These are phyloP conservation scores for Adrianichthys oophorus DNA, from an alignment of 2,797 vertebrate genomes.

Conservation along the genomic window DNA sequence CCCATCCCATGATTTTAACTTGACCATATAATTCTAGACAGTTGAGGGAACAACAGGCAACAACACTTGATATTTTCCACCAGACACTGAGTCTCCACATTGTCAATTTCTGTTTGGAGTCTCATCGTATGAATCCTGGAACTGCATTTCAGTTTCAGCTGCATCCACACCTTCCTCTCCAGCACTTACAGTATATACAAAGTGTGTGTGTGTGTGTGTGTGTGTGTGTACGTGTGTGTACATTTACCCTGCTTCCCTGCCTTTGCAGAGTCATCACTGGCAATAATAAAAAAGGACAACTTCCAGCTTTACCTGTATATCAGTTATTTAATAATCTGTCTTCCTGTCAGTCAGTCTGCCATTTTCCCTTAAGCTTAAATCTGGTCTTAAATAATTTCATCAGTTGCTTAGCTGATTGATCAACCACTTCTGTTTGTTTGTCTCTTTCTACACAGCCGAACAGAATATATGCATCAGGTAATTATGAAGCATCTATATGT, in stretches of 20 bases:
- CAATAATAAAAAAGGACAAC: conserved; percentile 42
- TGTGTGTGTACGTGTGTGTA: not conserved
- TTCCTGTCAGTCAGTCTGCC: conserved; percentile 38
- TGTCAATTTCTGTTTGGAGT: conserved; percentile 68
- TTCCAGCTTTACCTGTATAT: conserved; percentile 36
- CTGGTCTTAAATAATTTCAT: conserved; percentile 39
- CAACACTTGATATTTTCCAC: conserved; percentile 66
- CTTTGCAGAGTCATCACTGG: conserved; percentile 51
- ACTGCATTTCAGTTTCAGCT: conserved; percentile 47
- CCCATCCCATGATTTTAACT: conserved; percentile 1
- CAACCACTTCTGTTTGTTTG: conserved; percentile 11
- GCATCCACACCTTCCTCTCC: conserved; percentile 37
- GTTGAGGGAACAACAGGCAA: conserved; percentile 9
- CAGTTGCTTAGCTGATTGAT: conserved; percentile 21
- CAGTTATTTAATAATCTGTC: conserved; percentile 53
- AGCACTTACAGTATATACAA: conserved; percentile 37
- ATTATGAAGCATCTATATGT: not conserved
- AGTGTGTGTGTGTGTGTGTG: no score
- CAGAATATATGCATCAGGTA: not conserved
- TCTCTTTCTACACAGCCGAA: no score
- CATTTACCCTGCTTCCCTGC: not conserved
- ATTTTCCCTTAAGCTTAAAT: conserved; percentile 24
- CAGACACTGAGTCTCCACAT: conserved; percentile 51
- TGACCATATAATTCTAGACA: conserved; percentile 7
- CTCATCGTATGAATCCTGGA: conserved; percentile 66